Evolutionary conservation across 2,113 vertebrate species (phyloP).

Genomic region (Ovis aries): ARS-UI_Ramb_v3.0 NC_056054.1:171539001-171539500

Average conservation of each 20-base stretch:
- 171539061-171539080: background rate
- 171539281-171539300: no score
- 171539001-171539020: background rate
- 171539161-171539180: background rate
- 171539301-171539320: no score
- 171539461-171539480: no score
- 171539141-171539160: background rate
- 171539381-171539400: no score
- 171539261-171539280: background rate
- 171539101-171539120: fast-evolving
- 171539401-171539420: no score
- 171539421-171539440: no score
- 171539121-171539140: background rate
- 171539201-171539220: fast-evolving
- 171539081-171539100: background rate
- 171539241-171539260: background rate
- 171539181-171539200: background rate
- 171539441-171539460: no score
- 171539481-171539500: background rate
- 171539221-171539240: background rate
- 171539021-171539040: background rate
- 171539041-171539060: background rate
- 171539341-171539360: no score
- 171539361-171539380: no score
- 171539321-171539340: no score